These are phyloP conservation scores for Onchidella celtica DNA, from an alignment of 2,888 invertebrate genomes.

Conservation along the genomic window DNA sequence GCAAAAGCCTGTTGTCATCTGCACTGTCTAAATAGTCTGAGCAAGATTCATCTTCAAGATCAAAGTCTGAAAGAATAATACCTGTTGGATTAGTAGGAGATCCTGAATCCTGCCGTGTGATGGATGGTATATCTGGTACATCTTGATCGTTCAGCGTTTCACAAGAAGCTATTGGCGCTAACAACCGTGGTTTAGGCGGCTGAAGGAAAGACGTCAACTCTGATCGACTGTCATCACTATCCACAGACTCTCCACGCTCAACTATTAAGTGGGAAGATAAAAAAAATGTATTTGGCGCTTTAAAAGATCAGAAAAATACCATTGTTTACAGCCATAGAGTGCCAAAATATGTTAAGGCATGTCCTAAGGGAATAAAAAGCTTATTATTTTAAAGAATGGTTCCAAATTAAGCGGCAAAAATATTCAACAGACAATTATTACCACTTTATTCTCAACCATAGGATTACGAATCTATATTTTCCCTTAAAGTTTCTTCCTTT, in stretches of 20 bases:
- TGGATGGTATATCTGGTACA: slow-evolving; percentile 66
- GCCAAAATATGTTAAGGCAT: too few relatives aligned
- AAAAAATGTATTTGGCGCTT: too few relatives aligned
- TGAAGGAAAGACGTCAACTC: slow-evolving; percentile 64
- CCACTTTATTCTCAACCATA: too few relatives aligned
- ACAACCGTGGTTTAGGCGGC: slow-evolving; percentile 70
- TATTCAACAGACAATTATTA: too few relatives aligned
- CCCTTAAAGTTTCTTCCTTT: too few relatives aligned
- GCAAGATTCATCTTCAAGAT: slow-evolving; percentile 62
- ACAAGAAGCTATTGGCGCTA: slow-evolving; percentile 80
- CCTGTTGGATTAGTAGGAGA: slow-evolving; percentile 53
- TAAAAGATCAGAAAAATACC: too few relatives aligned
- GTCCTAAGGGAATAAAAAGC: too few relatives aligned
- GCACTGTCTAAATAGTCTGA: slow-evolving; percentile 64
- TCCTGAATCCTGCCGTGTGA: slow-evolving; percentile 66
- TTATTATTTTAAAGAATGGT: too few relatives aligned
- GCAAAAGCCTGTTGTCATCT: slow-evolving; percentile 60
- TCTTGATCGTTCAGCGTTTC: slow-evolving; percentile 77
- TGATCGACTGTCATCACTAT: slow-evolving; percentile 63
- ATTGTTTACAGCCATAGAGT: too few relatives aligned
- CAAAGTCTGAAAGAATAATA: slow-evolving; percentile 63
- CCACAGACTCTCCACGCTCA: slow-evolving; percentile 65
- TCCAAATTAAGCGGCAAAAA: too few relatives aligned
- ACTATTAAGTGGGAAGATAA: slow-evolving; percentile 43
- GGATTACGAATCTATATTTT: too few relatives aligned